These are phyloP conservation scores for Sturnira hondurensis DNA, from an alignment of 2,113 vertebrate species.

Conservation along the genomic window DNA sequence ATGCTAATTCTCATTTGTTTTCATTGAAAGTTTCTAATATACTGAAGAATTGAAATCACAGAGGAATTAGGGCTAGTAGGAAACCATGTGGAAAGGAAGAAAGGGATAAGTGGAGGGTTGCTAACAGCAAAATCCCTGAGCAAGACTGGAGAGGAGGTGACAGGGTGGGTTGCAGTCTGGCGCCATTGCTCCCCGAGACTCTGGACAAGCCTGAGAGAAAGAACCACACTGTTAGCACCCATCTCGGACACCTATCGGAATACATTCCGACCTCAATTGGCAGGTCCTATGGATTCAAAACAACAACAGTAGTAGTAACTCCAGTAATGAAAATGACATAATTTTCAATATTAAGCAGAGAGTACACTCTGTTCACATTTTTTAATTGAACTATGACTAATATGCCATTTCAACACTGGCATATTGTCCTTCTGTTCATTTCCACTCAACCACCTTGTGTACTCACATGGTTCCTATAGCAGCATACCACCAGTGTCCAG, in stretches of 20 bases:
- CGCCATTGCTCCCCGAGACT: background rate
- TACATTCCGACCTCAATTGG: background rate
- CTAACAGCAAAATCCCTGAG: background rate
- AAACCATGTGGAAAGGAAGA: background rate
- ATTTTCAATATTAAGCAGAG: background rate
- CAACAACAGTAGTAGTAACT: background rate
- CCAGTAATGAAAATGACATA: background rate
- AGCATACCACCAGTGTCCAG: background rate
- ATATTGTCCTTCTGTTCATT: background rate
- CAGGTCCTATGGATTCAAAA: background rate
- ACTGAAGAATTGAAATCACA: background rate
- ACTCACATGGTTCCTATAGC: background rate
- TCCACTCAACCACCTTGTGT: background rate
- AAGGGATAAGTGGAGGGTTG: background rate
- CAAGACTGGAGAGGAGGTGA: background rate
- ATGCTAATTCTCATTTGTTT: background rate
- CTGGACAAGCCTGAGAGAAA: background rate
- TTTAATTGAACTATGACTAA: background rate
- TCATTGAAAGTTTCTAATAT: background rate
- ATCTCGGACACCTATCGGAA: background rate
- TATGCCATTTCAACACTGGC: background rate
- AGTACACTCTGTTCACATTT: background rate
- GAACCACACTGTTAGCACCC: background rate
- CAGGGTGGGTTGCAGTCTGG: too few relatives aligned
- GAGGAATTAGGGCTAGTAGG: background rate